A percentile compares a stretch with the other conserved stretches of the same genome.
Conservation (phyloP, 2,888 invertebrate genomes). For the Sarcophaga caerulescens region DNA sequence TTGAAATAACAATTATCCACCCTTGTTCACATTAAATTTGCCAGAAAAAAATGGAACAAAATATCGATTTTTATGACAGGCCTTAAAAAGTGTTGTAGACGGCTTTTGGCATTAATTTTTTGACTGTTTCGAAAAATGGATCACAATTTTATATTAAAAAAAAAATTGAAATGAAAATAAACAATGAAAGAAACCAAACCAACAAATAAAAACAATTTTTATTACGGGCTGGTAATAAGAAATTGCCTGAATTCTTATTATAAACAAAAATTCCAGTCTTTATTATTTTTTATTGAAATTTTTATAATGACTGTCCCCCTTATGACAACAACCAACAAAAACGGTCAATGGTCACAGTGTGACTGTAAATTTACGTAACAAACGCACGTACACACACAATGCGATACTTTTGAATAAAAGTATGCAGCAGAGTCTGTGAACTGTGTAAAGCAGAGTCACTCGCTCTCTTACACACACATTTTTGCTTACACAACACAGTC, state of each 20-base stretch:
- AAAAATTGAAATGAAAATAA: not conserved
- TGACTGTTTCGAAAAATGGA: not conserved
- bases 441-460: too few species aligned
- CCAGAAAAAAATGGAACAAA: too few species aligned
- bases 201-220: not conserved
- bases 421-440: not conserved
- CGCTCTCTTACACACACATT: too few species aligned
- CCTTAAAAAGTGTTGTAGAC: not conserved
- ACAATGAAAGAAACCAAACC: not conserved
- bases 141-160: not conserved
- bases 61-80: not conserved
- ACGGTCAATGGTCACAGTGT: not conserved
- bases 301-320: not conserved
- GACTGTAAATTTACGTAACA: not conserved
- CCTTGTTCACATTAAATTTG: too few species aligned
- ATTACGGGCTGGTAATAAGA: not conserved
- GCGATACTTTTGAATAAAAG: not conserved
- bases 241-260: conserved; percentile 36
- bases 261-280: conserved; percentile 6
- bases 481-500: too few species aligned
- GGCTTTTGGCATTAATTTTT: not conserved
- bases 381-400: not conserved
- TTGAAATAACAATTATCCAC: not conserved
- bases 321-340: not conserved
- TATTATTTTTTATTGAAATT: not conserved